Evolutionary conservation across 2,888 invertebrate species (phyloP), one percentile per base, ranked within the genome.

Genomic region (Heliconius sara): DNA sequence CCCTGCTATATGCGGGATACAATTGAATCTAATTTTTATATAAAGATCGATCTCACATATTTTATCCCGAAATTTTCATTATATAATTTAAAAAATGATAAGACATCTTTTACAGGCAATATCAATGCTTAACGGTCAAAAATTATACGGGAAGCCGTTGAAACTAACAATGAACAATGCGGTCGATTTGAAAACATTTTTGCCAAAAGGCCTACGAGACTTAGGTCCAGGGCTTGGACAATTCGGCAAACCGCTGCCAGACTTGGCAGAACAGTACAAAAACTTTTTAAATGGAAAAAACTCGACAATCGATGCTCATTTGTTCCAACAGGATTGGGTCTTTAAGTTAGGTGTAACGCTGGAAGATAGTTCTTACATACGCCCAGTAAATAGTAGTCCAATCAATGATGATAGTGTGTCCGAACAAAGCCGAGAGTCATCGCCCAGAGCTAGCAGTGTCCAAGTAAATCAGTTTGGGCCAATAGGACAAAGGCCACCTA

Each of bases 81-180:
- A 43, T 39, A 39, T 39, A 9, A 39, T 39, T 39, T 1, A 39
- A 10, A 39, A 10, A 39, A 39, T 39, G 10, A 67, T 19, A 27
- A 27, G 65, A 67, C 67, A 66, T 30, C 30, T 34, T 13, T 92
- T 91, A 77, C 89, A 94, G 94, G 94, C 94, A 0, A 85, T 94
- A 65, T 91, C 94, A 39, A 91, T 94, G 93, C 84, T 94, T 0
- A 88, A 94, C 76, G 89, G 88, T 0, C 91, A 92, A 85, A 83
- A 80, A 9, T 88, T 86, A 74, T 91, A 91, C 78, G 93, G 93
- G 0, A 79, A 82, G 65, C 80, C 79, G 1, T 84, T 94, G 6
- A 89, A 88, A 82, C 86, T 94, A 0, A 81, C 63, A 0, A 89
- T 94, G 85, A 86, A 89, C 9, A 84, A 76, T 22, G 82, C 80